Evolutionary conservation across 1,140 invertebrate species (phyloP), one percentile per base, ranked within the genome.

Genomic region (Ladona fulva): DNA sequence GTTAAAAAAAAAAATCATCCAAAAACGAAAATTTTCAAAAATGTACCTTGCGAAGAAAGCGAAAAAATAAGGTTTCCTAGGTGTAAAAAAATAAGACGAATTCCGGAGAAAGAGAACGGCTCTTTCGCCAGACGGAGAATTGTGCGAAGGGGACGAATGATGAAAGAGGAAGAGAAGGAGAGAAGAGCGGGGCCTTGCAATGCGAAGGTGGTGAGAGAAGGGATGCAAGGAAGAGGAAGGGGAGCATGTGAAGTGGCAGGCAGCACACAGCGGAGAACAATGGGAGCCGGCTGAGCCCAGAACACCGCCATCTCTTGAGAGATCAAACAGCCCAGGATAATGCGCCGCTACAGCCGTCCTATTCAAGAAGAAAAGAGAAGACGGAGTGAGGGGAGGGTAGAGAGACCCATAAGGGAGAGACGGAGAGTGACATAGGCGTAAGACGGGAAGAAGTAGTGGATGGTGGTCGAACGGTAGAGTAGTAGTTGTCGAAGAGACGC

Each of bases 241-340:
- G 52, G 52, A 66, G 52, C 3, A 66, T 12, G 52, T 66, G 52
- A 66, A 66, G 52, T 66, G 52, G 52, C 3, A 66, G 44, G 44
- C 44, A 52, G 44, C 44, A 52, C 44, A 52, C 44, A 52, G 52
- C 52, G 1, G 52, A 66, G 52, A 66, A 66, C 52, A 66, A 66
- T 66, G 52, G 52, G 16, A 6, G 12, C 52, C 52, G 52, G 52
- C n/a, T 19, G 52, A 52, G 44, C 44, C 44, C 44, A 52, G 44
- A 66, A 66, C 52, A 66, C 52, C 52, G 52, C 52, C 52, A 6
- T 66, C 52, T 66, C 52, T 66, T 66, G 52, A 66, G 52, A 66
- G 52, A 66, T 66, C 52, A 66, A 66, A 66, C 52, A 66, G 52
- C 16, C 52, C 52, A 66, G 52, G 52, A 66, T 66, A 66, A 66